Evolutionary conservation across 2,888 invertebrate genomes (phyloP), one percentile per base, ranked within the genome.

Genomic region (Drosophila tripunctata): DNA sequence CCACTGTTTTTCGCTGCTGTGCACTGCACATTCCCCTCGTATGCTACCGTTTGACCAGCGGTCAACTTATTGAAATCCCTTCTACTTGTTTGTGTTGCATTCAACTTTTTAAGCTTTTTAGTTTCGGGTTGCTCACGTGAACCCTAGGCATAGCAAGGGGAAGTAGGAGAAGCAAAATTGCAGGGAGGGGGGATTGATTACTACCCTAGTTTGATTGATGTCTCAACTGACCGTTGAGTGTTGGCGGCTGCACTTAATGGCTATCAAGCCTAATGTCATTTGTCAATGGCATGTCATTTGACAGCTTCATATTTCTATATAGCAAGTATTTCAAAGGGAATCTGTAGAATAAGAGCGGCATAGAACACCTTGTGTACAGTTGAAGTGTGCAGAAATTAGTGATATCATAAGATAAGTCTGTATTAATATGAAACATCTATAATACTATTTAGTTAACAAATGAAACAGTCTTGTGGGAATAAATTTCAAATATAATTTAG

Each of bases 181-280:
- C 10, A 51, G 60, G 55, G 19, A 3, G 27, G 27, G 15, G 19
- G 21, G 15, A 22, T 22, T 50, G 40, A 36, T 58, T 58, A n/a
- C 72, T 30, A 75, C 76, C 77, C 71, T 52, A 50, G 52, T 75
- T 87, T 81, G 81, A 87, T 85, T 87, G 86, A 81, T 85, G 68
- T 75, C 68, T 87, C 72, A 62, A 85, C 85, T 82, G 81, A 75
- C 87, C 87, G 87, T 81, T 75, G 73, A 85, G 79, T 72, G 79
- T 62, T 38, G 48, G 70, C 62, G 76, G 38, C 67, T 69, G 76
- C 58, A 58, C 52, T 87, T 82, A 85, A 81, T 85, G 85, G 61
- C 47, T 35, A 73, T 78, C 73, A 78, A 45, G 61, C 38, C 61
- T 82, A 82, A 87, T 85, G 68, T 56, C 87, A 78, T 85, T 85